Evolutionary conservation across 2,113 vertebrate species (phyloP).

Genomic region (Synodontis membranacea): DNA sequence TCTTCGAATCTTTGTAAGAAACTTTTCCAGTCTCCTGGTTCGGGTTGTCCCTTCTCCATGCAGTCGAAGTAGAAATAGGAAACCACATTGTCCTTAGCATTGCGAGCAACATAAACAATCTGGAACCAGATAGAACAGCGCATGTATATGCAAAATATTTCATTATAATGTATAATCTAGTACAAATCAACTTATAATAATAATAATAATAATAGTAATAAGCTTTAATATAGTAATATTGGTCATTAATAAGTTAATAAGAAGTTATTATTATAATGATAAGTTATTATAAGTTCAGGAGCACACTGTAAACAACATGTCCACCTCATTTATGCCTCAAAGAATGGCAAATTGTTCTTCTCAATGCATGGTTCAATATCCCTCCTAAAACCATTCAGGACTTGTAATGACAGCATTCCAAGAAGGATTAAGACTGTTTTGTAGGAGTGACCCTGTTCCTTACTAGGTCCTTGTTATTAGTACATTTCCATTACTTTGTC

Average conservation of each 20-base stretch:
- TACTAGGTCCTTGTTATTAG: not conserved
- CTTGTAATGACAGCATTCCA: not conserved
- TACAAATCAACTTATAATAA: too few species aligned
- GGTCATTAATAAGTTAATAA: too few species aligned
- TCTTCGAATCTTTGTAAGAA: constrained; percentile 74
- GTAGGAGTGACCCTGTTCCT: not conserved
- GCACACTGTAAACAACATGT: not conserved
- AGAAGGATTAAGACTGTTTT: not conserved
- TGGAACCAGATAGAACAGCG: constrained; percentile 50
- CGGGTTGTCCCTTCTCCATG: constrained; percentile 75
- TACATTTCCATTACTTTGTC: not conserved
- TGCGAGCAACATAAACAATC: constrained; percentile 83
- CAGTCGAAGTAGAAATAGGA: constrained; percentile 84
- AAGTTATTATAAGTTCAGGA: not conserved
- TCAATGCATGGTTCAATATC: not conserved
- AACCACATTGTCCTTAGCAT: constrained; percentile 81
- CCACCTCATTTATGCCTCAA: not conserved
- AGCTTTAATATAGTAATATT: too few species aligned
- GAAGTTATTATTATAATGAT: too few species aligned
- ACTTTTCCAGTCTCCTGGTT: constrained; percentile 78
- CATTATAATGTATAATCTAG: too few species aligned
- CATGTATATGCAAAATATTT: not conserved
- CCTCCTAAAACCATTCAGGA: not conserved
- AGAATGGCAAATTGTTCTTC: not conserved
- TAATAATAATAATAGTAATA: too few species aligned